Evolutionary conservation across 2,113 vertebrate species (phyloP).

Genomic region (Laticauda laticaudata): DNA sequence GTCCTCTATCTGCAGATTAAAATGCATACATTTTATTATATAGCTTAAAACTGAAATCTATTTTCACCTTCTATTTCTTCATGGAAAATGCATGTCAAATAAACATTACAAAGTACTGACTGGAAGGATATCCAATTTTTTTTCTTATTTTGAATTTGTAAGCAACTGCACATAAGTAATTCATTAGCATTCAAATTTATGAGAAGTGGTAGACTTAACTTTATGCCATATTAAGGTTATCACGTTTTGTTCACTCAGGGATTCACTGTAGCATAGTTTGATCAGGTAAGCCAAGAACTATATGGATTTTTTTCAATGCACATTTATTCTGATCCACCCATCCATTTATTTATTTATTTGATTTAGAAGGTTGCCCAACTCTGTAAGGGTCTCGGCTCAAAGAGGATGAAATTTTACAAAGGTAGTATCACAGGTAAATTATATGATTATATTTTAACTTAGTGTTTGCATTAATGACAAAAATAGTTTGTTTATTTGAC

Average conservation of each 20-base stretch:
- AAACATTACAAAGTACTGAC: background rate
- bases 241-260: background rate
- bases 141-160: background rate
- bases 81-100: background rate
- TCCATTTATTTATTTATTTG: background rate
- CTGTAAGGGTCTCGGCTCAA: background rate
- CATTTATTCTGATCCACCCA: background rate
- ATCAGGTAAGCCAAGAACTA: background rate
- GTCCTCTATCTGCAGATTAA: background rate
- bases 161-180: background rate
- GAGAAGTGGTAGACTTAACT: background rate
- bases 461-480: conserved; percentile 3
- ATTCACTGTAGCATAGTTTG: background rate
- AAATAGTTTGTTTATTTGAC: background rate
- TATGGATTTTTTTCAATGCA: background rate
- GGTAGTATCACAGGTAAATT: conserved; percentile 1
- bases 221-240: background rate
- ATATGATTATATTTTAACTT: conserved; percentile 35
- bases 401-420: background rate
- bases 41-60: background rate
- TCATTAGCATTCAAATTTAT: background rate
- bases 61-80: background rate
- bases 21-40: background rate
- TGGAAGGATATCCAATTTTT: background rate
- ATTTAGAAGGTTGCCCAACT: background rate